Base-by-base conservation (phyloP, 2,888 invertebrate genomes). In the Drosophila meridiana region DNA sequence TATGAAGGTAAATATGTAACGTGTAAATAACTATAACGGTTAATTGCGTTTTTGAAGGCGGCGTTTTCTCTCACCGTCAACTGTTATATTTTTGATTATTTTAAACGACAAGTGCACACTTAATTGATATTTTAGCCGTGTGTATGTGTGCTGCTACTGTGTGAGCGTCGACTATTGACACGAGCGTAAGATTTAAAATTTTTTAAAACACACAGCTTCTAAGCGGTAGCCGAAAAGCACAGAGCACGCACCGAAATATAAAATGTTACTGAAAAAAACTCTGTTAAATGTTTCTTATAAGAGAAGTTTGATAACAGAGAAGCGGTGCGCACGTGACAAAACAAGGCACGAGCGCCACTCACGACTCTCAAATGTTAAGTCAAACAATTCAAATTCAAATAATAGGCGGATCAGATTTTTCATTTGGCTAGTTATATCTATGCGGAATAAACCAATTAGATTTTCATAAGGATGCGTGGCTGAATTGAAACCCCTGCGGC, bases 261-360 rank as follows among this genome's bases (percentile, higher is more conserved):
- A 78, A 78, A 79, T 76, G 79, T 79, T 68, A 78, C 78, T 78
- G 62, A 78, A 47, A 9, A 4, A 55, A 70, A 47, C n/a, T 58
- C 62, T 74, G 74, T 74, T 78, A 78, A 67, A 66, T 52, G 32
- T 71, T 74, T 77, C 77, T 74, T 77, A 77, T 77, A 78, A 77
- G 74, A 77, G 70, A 60, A 26, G 30, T 42, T 36, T 61, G 42
- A 48, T 66, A 74, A 63, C 76, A 78, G 73, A 32, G 40, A 7
- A 45, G 74, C 34, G 74, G 4, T 77, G 78, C 48, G 42, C 45
- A 8, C 78, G 76, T 78, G 76, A 63, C 26, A 26, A 7, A 6
- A 28, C 13, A 13, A 38, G 52, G 1, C 61, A 74, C 69, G 74
- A 57, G 3, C 0, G 11, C 0, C 7, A 26, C 50, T 59, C 58